Base-by-base conservation (phyloP, 64 coral and sea anemone genomes). In the Montipora cactus region DNA sequence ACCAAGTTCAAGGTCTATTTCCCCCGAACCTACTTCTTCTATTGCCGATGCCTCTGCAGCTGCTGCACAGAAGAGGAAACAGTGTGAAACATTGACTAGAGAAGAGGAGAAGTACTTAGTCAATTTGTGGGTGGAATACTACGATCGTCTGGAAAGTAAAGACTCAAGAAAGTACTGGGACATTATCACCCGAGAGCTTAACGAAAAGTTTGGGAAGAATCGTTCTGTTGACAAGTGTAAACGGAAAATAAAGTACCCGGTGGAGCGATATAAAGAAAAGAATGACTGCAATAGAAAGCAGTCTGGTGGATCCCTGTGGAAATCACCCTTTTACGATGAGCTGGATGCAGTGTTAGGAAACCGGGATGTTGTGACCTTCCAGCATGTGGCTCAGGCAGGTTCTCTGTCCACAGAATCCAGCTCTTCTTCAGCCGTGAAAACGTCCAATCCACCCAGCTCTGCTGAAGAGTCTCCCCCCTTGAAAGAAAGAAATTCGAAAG, bases 201-300 rank as follows among this genome's bases (percentile, higher is more conserved):
- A 95, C 52, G 71, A 47, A 18, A 89, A 95, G 46, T 90, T 87
- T 22, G 23, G 67, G 5, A 79, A 81, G 18, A 90, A 90, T 44
- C 44, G 87, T 28, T 44, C 87, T 19, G 87, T 90, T 16, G 93
- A 95, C n/a, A 95, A 90, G 68, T 95, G 93, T 18, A 74, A 95
- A 47, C 4, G 87, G 0, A 77, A 77, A 5, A 90, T 95, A 0
- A 90, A 90, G 74, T 95, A 95, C 62, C 87, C 90, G 9, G 15
- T 95, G 1, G 93, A 90, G 23, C 83, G 78, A 22, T 95, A 90
- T 20, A 95, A 95, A 79, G 87, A 95, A 85, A 76, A 58, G 77
- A 90, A 95, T 18, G 87, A 95, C 55, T 95, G 87, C 70, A 95
- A 90, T 67, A 50, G 48, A 25, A 94, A 94, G 7, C 93, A 94